Evolutionary conservation across 2,113 vertebrate genomes (phyloP), one percentile per base, ranked within the genome.

Genomic region (Actenoides lindsayi): DNA sequence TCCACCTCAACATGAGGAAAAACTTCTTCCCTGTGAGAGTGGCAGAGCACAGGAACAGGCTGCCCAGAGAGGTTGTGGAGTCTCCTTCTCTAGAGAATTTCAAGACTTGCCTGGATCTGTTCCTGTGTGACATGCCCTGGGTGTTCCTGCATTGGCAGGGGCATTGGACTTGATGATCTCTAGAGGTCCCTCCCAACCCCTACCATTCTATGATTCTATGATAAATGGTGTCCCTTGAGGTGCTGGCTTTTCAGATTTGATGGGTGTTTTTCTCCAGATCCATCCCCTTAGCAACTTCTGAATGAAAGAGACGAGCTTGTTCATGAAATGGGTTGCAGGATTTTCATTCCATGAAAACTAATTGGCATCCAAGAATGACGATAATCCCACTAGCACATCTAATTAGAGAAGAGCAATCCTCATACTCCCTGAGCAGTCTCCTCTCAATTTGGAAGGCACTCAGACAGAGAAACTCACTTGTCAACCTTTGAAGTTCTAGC

Each of bases 401-500:
- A 53, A 83, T 80, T 93, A 91, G 86, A 59, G 60, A 57, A 67
- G 20, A 94, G 78, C 67, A 71, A 70, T 71, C 71, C n/a, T 88
- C 27, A 8, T 86, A 31, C 30, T 90, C 60, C 54, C 70, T 1
- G 1, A 85, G 83, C 59, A 63, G 35, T 46, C 53, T 88, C 57
- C 46, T 81, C 60, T 86, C 13, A 39, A 7, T 94, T 88, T 78
- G 92, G 57, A 54, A 78, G 56, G 44, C 56, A 46, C 54, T 85
- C 74, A 91, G 70, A 50, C 68, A 56, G 31, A 33, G 71, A 93
- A 83, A 88, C 83, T 78, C 3, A 0, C 78, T 63, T 74, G 75
- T 87, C 88, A 90, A 67, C 85, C 86, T 92, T 74, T 92, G 83
- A 90, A 95, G 48, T 67, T 89, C 51, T 59, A 80, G 54, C 79